phyloP scores from a whole-genome alignment of 2,888 invertebrate species.

The Liopterus haemorrhoidalis region DNA sequence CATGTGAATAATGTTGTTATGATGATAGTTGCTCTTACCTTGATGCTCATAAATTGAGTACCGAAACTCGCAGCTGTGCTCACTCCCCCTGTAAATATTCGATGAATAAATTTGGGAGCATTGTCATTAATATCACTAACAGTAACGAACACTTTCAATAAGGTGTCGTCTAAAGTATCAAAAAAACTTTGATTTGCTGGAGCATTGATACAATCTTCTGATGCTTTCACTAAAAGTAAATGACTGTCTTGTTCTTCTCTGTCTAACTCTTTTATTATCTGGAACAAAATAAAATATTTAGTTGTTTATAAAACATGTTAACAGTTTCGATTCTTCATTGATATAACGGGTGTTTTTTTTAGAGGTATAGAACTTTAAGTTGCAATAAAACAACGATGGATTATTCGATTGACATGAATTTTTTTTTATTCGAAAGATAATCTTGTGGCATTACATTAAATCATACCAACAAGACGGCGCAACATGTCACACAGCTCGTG shows the following conservation, averaged over 20 bases:
- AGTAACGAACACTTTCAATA: conserved; percentile 61
- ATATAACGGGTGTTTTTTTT: too few species aligned
- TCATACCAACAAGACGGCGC: too few species aligned
- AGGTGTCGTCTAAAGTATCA: conserved; percentile 59
- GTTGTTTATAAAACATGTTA: conserved; percentile 9
- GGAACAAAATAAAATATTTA: conserved; percentile 21
- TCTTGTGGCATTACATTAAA: too few species aligned
- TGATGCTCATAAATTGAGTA: conserved; percentile 75
- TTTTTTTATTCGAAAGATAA: too few species aligned
- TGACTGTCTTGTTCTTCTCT: conserved; percentile 66
- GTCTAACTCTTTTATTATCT: conserved; percentile 62
- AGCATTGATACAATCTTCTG: conserved; percentile 68
- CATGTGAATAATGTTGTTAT: neutral
- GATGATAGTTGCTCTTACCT: conserved; percentile 52
- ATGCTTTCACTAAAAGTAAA: conserved; percentile 68
- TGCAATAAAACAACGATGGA: too few species aligned
- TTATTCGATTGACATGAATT: too few species aligned
- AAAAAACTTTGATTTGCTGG: conserved; percentile 54
- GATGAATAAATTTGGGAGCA: conserved; percentile 71
- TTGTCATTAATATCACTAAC: conserved; percentile 90
- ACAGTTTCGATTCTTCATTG: conserved; percentile 28
- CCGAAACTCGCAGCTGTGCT: conserved; percentile 91
- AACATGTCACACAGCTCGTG: too few species aligned
- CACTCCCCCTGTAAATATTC: conserved; percentile 87
- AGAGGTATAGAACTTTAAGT: too few species aligned